Percentiles rank a stretch among this genome's conserved stretches.
Evolutionary conservation across 1,140 invertebrate genomes (phyloP).

Genomic region (Lordiphosa mommai): DNA sequence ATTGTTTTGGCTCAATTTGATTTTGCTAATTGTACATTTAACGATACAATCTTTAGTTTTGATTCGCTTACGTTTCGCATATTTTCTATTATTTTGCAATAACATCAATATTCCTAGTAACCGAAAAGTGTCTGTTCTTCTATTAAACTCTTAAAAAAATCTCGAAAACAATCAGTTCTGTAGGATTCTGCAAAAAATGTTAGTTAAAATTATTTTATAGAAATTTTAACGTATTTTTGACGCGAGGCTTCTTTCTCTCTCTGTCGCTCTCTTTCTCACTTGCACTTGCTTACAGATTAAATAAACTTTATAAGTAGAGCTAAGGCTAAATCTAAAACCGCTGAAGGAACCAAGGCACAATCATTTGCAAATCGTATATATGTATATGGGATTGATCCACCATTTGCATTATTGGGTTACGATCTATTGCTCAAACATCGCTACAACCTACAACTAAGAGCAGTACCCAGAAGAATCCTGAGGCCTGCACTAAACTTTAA

Average conservation of each 20-base stretch:
- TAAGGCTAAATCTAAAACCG: conserved; percentile 63
- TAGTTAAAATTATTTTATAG: conserved; percentile 47
- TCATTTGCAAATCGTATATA: conserved; percentile 59
- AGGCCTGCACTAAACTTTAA: conserved; percentile 31
- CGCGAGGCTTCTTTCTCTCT: conserved; percentile 10
- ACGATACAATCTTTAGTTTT: conserved; percentile 1
- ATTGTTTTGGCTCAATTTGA: conserved; percentile 24
- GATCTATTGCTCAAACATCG: conserved; percentile 26
- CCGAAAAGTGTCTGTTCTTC: conserved; percentile 22
- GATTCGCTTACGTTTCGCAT: conserved; percentile 22
- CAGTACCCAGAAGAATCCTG: conserved; percentile 14
- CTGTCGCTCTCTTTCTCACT: neutral
- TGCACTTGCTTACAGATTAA: conserved; percentile 43
- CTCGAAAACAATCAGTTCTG: conserved; percentile 58
- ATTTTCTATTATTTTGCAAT: conserved; percentile 71
- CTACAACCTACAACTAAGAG: conserved; percentile 27
- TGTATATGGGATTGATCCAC: neutral
- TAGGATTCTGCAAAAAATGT: conserved; percentile 40
- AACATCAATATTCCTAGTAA: conserved; percentile 65
- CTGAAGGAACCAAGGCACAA: conserved; percentile 73
- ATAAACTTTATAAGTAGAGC: conserved; percentile 36
- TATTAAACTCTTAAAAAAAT: conserved; percentile 16
- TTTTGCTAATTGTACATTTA: conserved; percentile 17
- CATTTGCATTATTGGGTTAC: conserved; percentile 18
- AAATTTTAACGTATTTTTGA: conserved; percentile 58